These are phyloP conservation scores for Lateolabrax maculatus DNA, from an alignment of 2,797 vertebrate genomes.

Conservation along the genomic window DNA sequence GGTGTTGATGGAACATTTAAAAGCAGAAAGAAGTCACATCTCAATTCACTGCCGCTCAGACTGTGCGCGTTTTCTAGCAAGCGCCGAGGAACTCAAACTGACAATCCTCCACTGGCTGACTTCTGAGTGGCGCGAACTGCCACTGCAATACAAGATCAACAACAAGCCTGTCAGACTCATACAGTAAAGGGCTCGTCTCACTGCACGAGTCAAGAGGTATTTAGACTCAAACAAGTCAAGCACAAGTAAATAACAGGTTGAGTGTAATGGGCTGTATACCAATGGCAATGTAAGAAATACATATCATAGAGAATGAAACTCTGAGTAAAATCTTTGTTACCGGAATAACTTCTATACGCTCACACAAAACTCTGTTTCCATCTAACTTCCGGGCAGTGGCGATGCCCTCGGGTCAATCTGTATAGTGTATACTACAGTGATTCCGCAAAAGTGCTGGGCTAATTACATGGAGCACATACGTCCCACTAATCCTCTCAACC, in stretches of 20 bases:
- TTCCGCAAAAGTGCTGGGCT: constrained; percentile 67
- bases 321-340: constrained; percentile 8
- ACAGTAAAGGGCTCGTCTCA: constrained; percentile 37
- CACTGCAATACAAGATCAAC: constrained; percentile 56
- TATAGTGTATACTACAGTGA: constrained; percentile 53
- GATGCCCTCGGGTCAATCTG: constrained; percentile 65
- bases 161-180: constrained; percentile 51
- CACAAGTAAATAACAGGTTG: constrained; percentile 29
- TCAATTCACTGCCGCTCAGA: constrained; percentile 68
- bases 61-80: constrained; percentile 62
- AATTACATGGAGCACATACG: constrained; percentile 73
- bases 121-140: constrained; percentile 65
- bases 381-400: constrained; percentile 39
- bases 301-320: neutral
- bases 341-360: neutral
- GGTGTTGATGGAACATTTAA: constrained; percentile 79
- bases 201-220: constrained; percentile 29
- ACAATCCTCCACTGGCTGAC: constrained; percentile 63
- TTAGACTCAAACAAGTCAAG: constrained; percentile 39
- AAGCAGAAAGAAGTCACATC: constrained; percentile 76
- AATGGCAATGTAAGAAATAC: neutral
- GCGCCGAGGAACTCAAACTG: constrained; percentile 68
- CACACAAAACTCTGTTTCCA: constrained; percentile 46
- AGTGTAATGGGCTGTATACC: neutral
- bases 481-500: constrained; percentile 73